Percentiles rank a stretch among this genome's conserved stretches.
Evolutionary conservation across 2,113 vertebrate species (phyloP).

Genomic region (Origma solitaria): DNA sequence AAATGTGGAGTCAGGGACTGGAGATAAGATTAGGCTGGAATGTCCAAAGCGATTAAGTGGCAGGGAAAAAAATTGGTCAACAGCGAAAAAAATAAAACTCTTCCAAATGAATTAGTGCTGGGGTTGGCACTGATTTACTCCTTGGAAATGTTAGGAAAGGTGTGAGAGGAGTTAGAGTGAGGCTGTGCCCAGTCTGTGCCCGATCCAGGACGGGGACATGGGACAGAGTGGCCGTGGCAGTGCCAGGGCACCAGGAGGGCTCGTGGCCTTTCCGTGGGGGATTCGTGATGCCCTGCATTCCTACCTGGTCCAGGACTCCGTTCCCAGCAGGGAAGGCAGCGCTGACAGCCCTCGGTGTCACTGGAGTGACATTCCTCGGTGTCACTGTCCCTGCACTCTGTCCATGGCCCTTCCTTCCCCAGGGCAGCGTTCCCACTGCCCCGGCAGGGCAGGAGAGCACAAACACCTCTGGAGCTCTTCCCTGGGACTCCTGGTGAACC

Average conservation of each 20-base stretch:
- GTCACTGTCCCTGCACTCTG: background rate
- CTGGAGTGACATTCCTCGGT: background rate
- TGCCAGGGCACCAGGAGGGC: background rate
- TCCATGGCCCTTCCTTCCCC: background rate
- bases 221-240: background rate
- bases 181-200: background rate
- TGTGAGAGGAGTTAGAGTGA: background rate
- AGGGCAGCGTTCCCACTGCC: background rate
- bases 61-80: background rate
- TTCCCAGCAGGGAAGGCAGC: background rate
- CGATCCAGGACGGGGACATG: background rate
- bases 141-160: background rate
- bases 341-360: background rate
- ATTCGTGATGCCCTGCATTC: too few species aligned
- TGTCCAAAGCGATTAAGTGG: background rate
- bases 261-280: rapidly evolving
- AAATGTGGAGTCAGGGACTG: background rate
- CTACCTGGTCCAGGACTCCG: rapidly evolving
- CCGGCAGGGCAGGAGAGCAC: background rate
- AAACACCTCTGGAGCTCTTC: background rate
- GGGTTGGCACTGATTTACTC: background rate
- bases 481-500: background rate
- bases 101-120: background rate
- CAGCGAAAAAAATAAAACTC: background rate
- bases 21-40: slow-evolving; percentile 36